Base-by-base conservation (phyloP, 1,140 invertebrate species). In the Lethrus apterus region DNA sequence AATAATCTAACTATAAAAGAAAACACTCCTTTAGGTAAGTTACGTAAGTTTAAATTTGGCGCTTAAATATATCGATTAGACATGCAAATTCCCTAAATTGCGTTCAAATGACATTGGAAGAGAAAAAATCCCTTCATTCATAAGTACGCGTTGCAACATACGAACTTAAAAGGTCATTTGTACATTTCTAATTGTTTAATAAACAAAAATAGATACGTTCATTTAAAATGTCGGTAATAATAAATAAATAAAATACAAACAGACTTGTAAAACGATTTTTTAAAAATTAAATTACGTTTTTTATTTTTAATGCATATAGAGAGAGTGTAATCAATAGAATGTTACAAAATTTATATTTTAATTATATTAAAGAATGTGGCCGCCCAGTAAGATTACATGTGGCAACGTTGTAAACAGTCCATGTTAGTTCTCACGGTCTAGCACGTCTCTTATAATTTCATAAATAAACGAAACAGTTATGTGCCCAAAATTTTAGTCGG, bases 391-490 rank as follows among this genome's bases (percentile, higher is more conserved):
- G 35, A 4, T 9, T 11, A 18, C 11, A 23, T 20, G 10, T 38
- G 35, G 18, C 35, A 38, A 38, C 35, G 35, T 19, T 38, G 35
- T 38, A 38, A 38, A 21, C 35, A 21, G 35, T 38, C 24, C 35
- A 38, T 21, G 20, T 38, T n/a, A n/a, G n/a, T 21, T 38, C 35
- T 21, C 17, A 38, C 35, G 35, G 35, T 20, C 24, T 21, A n/a
- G 19, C 20, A 21, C 24, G 24, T 34, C 35, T 4, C n/a, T 21
- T 18, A 21, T 18, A 38, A 38, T 21, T 38, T 38, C 18, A 15
- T 11, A 21, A 21, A 11, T 7, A 38, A 38, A 38, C 14, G 24
- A 21, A 21, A 21, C 35, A 38, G 19, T 15, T 38, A 38, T 38
- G 35, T 38, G n/a, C n/a, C n/a, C n/a, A n/a, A n/a, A n/a, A n/a